A percentile compares a stretch with the other conserved stretches of the same genome.
phyloP scores from a whole-genome alignment of 2,888 invertebrate species.

The Barypeithes pellucidus region DNA sequence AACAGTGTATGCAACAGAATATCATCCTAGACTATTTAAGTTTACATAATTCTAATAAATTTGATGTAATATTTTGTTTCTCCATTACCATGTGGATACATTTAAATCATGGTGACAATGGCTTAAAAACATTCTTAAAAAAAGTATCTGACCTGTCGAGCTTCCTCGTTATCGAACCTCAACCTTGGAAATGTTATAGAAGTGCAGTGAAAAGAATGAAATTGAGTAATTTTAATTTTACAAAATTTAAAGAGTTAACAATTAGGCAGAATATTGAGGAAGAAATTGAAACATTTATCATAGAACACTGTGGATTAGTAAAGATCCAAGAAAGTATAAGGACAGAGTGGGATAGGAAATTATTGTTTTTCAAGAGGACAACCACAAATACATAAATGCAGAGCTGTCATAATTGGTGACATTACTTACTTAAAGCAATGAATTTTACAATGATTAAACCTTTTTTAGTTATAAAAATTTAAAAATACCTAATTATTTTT shows the following conservation, averaged over 20 bases:
- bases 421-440: no score
- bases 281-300: conserved; percentile 76
- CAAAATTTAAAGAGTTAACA: conserved; percentile 74
- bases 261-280: conserved; percentile 77
- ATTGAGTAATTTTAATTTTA: conserved; percentile 75
- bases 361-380: conserved; percentile 74
- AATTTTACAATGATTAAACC: no score
- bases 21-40: conserved; percentile 72
- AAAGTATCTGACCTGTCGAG: conserved; percentile 73
- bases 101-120: conserved; percentile 85
- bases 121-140: conserved; percentile 77
- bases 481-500: no score
- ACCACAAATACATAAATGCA: not conserved
- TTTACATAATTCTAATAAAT: conserved; percentile 69
- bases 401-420: no score
- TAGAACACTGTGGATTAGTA: conserved; percentile 69
- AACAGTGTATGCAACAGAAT: conserved; percentile 55
- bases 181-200: conserved; percentile 89
- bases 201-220: conserved; percentile 83
- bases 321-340: conserved; percentile 75
- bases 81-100: conserved; percentile 95
- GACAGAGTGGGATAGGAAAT: conserved; percentile 81
- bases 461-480: no score
- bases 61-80: conserved; percentile 84
- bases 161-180: conserved; percentile 84